Percentiles rank a stretch among this genome's conserved stretches.
These are phyloP conservation scores for Pelodiscus sinensis DNA, from an alignment of 2,113 vertebrate genomes.

Conservation along the genomic window DNA sequence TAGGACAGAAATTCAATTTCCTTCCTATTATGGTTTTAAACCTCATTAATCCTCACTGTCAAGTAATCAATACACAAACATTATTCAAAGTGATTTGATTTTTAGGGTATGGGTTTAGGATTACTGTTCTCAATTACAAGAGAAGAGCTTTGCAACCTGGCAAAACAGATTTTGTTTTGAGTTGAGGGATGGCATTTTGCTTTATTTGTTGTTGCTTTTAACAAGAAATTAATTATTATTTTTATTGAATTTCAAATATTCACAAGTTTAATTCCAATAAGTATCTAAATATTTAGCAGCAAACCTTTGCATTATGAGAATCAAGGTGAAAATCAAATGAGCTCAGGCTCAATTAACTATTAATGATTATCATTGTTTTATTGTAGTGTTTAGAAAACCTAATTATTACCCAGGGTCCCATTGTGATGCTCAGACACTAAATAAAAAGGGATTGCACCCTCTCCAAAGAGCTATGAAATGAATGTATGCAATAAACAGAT, in stretches of 20 bases:
- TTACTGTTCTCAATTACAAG: neutral
- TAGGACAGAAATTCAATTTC: neutral
- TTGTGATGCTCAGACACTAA: neutral
- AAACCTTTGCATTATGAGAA: neutral
- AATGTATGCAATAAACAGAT: accelerated
- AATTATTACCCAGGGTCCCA: neutral
- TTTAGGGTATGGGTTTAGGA: neutral
- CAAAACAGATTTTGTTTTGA: neutral
- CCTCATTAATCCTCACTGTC: neutral
- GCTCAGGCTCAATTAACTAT: neutral
- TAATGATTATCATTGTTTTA: neutral
- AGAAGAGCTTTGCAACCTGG: neutral
- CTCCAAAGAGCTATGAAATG: neutral
- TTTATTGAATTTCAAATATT: neutral
- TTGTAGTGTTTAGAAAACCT: neutral
- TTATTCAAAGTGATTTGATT: neutral
- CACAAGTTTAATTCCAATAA: neutral
- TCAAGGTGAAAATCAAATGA: neutral
- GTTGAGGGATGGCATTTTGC: neutral
- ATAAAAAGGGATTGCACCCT: neutral
- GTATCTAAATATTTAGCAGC: neutral
- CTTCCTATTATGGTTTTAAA: neutral
- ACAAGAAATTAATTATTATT: neutral
- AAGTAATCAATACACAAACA: neutral
- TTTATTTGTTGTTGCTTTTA: neutral